A percentile compares a stretch with the other conserved stretches of the same genome.
phyloP scores from a whole-genome alignment of 2,113 vertebrate genomes.

The Martes martes region DNA sequence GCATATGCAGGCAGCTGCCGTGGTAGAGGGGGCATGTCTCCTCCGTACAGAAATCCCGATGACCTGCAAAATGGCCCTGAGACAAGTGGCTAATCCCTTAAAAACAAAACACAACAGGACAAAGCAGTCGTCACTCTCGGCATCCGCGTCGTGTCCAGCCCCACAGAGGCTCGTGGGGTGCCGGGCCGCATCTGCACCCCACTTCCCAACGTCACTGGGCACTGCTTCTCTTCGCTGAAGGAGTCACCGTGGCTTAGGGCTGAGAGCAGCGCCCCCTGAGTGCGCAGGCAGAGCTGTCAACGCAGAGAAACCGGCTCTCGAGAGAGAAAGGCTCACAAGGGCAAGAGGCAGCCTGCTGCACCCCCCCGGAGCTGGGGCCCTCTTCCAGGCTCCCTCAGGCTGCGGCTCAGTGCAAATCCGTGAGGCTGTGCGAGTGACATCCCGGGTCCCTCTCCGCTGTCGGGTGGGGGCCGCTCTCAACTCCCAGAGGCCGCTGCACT shows the following conservation, averaged over 20 bases:
- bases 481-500: not conserved
- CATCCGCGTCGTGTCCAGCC: not conserved
- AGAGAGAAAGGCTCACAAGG: not conserved
- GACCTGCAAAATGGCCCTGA: not conserved
- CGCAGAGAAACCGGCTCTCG: not conserved
- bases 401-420: not conserved
- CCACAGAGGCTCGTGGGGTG: not conserved
- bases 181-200: not conserved
- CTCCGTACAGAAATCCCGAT: not conserved
- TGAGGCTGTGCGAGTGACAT: not conserved
- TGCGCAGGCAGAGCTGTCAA: not conserved
- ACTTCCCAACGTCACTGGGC: not conserved
- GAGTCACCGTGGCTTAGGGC: too few relatives aligned
- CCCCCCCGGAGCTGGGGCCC: not conserved
- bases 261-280: not conserved
- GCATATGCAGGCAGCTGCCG: not conserved
- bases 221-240: not conserved
- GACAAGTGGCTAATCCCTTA: not conserved
- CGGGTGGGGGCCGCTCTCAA: not conserved
- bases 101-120: not conserved
- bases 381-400: not conserved
- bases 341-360: not conserved
- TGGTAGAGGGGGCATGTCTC: not conserved
- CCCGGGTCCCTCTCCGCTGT: not conserved
- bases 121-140: not conserved